Base-by-base conservation (phyloP, 2,113 vertebrate genomes). In the Myiozetetes cayanensis region DNA sequence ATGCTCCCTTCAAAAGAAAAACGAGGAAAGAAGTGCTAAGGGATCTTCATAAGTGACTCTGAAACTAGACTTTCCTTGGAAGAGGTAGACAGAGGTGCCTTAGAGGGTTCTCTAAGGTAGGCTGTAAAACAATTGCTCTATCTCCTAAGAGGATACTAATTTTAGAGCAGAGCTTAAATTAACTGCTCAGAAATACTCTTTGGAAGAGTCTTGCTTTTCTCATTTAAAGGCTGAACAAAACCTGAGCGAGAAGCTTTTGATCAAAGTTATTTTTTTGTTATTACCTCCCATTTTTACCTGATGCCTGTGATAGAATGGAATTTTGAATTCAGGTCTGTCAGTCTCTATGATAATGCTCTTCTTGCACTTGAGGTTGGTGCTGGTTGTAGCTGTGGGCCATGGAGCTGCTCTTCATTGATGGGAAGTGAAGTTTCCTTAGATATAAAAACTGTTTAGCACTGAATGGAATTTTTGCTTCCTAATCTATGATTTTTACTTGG, bases 261-360 rank as follows among this genome's bases (percentile, higher is more conserved):
- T 71, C 21, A 39, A 39, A 85, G 16, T 61, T 59, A 21, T 10
- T 81, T 35, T 39, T 85, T 82, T 71, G 18, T 46, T 5, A 20
- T 91, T 71, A 28, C 21, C 12, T 78, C 19, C 8, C 23, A 63
- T 5, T 85, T 76, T 59, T 77, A 59, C 24, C 5, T 59, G 6
- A 24, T 78, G n/a, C 2, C 5, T 78, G 33, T 47, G 39, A 18
- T 31, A 52, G 33, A 68, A 47, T 49, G 52, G 19, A 31, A 21
- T 44, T 93, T 87, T 65, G 30, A 68, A 73, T 58, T 87, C 30
- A 50, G 13, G 12, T 75, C 33, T 82, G 47, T 77, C 23, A 21
- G 47, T 23, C 21, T 71, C 10, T 46, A 0, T 35, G n/a, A 12
- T 87, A 52, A 30, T 41, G 6, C 2, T 81, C 1, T 0, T 44